A percentile compares a stretch with the other conserved stretches of the same genome.
Evolutionary conservation across 2,113 vertebrate species (phyloP).

Genomic region (Noctilio leporinus): DNA sequence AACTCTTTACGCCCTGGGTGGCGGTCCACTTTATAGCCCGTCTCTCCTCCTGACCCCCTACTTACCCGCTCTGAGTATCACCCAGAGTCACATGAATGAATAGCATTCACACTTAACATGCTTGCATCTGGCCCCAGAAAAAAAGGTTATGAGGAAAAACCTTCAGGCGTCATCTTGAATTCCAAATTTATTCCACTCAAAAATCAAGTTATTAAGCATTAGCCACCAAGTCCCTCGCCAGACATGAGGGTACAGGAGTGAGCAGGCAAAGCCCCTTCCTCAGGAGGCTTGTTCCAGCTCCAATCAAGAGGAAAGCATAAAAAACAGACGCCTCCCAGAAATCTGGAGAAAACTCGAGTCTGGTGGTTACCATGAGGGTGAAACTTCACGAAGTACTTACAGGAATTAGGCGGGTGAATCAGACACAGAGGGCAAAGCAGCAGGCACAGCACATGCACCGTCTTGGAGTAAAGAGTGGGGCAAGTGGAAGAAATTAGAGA

Average conservation of each 20-base stretch:
- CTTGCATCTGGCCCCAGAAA: not conserved
- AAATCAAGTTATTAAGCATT: not conserved
- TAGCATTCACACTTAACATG: not conserved
- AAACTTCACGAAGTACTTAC: not conserved
- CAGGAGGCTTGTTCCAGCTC: not conserved
- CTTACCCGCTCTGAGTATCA: not conserved
- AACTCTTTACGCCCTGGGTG: not conserved
- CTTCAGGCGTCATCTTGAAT: not conserved
- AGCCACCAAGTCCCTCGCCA: not conserved
- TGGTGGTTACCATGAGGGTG: not conserved
- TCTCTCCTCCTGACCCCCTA: not conserved
- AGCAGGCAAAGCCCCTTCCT: not conserved
- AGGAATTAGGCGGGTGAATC: not conserved
- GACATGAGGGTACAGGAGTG: not conserved
- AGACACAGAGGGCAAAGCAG: not conserved
- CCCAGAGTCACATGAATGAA: not conserved
- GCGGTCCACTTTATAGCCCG: not conserved
- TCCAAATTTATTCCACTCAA: not conserved
- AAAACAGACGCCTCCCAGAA: not conserved
- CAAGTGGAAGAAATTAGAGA: not conserved
- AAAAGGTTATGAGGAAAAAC: not conserved
- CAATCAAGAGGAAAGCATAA: not conserved
- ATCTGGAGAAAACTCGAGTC: not conserved
- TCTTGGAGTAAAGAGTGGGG: not conserved
- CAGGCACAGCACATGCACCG: not conserved